Base-by-base conservation (phyloP, 2,888 invertebrate species). In the Tetranychus piercei region DNA sequence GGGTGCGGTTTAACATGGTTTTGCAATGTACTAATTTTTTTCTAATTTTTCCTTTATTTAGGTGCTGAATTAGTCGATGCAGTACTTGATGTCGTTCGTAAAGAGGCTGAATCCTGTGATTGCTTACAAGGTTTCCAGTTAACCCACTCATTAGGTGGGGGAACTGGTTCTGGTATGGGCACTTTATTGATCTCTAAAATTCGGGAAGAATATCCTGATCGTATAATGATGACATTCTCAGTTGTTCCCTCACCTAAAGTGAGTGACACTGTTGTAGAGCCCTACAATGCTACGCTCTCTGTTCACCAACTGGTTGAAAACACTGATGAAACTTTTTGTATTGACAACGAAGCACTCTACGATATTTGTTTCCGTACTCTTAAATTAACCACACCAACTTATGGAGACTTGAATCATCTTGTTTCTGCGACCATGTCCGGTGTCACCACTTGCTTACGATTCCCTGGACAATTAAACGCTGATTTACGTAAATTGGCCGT, bases 381-480 rank as follows among this genome's bases (percentile, higher is more conserved):
- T 74, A 85, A 85, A 79, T 80, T 85, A 76, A 82, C 83, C 76
- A 85, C 83, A 55, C 85, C 85, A 44, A 84, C 84, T n/a, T 85
- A 85, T 77, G 85, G 84, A 74, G 85, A 85, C 78, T 80, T 85
- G 75, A 85, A 85, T 80, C 85, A 85, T 80, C 81, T 85, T 75
- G 84, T 82, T 1, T 81, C 81, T 11, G 78, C 89, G 75, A 90
- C 90, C 73, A 90, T 90, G 90, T 90, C 90, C 65, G 90, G 90
- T 65, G 90, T 90, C n/a, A 90, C 90, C 73, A 94, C 94, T 76
- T 94, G 94, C 83, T 86, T 91, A 74, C 85, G 91, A 79, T 95
- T 94, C 86, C 94, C 94, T 11, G 94, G 94, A 78, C 94, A 95
- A 84, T 84, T 94, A 79, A 94, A 94, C 83, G 92, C 94, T 67